phyloP scores from a whole-genome alignment of 2,888 invertebrate species.

The Sarcophaga subvicina region DNA sequence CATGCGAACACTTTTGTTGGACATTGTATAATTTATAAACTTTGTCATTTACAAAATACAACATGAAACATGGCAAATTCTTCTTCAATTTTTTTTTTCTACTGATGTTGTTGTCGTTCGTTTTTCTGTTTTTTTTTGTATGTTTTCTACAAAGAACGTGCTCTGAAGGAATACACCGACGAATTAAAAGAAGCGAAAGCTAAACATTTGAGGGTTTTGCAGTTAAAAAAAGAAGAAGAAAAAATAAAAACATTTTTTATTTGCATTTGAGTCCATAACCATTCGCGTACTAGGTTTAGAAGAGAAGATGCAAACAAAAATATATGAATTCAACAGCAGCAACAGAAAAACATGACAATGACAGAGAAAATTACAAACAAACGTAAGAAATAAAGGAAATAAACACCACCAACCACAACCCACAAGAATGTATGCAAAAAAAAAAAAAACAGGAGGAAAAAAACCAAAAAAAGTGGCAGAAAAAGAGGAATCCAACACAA shows the following conservation, averaged over 20 bases:
- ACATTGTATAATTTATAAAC: constrained; percentile 60
- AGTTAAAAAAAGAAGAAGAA: background rate
- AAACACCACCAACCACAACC: constrained; percentile 58
- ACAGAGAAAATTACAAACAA: constrained; percentile 54
- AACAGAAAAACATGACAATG: constrained; percentile 63
- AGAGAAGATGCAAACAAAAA: constrained; percentile 59
- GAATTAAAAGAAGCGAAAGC: constrained; percentile 28
- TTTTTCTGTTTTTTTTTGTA: constrained; percentile 16
- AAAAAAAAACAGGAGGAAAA: background rate
- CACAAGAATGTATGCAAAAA: constrained; percentile 47
- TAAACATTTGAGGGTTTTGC: background rate
- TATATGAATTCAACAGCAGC: constrained; percentile 37
- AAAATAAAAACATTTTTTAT: constrained; percentile 25
- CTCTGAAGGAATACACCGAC: constrained; percentile 48
- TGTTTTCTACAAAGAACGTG: constrained; percentile 62
- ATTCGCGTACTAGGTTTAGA: background rate
- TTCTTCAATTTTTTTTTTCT: constrained; percentile 27
- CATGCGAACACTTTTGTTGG: constrained; percentile 12
- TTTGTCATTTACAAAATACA: constrained; percentile 69
- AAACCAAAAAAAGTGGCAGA: too few relatives aligned
- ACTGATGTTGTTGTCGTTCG: constrained; percentile 9
- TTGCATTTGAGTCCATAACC: constrained; percentile 61
- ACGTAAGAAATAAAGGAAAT: constrained; percentile 53
- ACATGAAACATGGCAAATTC: constrained; percentile 64
- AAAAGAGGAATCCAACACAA: too few relatives aligned